Conservation (phyloP, 2,888 invertebrate species). For the Apamea epomidion region DNA sequence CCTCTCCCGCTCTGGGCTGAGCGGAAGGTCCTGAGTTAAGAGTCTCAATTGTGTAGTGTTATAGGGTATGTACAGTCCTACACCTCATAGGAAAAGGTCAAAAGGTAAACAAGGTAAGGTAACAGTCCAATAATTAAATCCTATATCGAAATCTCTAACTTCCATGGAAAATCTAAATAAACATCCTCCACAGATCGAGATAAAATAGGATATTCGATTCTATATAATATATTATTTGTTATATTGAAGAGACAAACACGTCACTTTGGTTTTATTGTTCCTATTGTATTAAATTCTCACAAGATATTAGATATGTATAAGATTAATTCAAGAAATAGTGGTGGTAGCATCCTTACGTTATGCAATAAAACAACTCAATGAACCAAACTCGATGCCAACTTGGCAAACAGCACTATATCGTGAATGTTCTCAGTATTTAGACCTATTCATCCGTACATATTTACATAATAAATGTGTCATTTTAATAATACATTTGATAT, state of each 20-base stretch:
- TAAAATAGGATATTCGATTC: background rate
- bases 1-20: too few relatives aligned
- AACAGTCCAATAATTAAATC: background rate
- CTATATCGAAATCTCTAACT: background rate
- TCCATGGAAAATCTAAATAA: background rate
- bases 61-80: background rate
- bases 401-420: conserved; percentile 69
- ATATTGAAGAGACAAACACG: background rate
- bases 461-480: conserved; percentile 63
- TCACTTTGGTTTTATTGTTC: background rate
- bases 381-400: conserved; percentile 72
- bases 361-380: conserved; percentile 72
- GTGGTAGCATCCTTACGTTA: conserved; percentile 59
- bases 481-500: conserved; percentile 40
- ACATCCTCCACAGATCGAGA: background rate
- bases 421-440: conserved; percentile 72
- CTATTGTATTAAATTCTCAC: background rate
- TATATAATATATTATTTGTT: background rate
- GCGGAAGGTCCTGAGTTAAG: background rate
- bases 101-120: too few relatives aligned
- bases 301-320: conserved; percentile 7
- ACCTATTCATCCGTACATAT: conserved; percentile 70
- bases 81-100: background rate
- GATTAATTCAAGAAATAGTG: conserved; percentile 13
- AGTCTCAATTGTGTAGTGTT: background rate